Percentiles rank a stretch among this genome's conserved stretches.
These are phyloP conservation scores for Patella depressa DNA, from an alignment of 2,888 invertebrate species.

Conservation along the genomic window DNA sequence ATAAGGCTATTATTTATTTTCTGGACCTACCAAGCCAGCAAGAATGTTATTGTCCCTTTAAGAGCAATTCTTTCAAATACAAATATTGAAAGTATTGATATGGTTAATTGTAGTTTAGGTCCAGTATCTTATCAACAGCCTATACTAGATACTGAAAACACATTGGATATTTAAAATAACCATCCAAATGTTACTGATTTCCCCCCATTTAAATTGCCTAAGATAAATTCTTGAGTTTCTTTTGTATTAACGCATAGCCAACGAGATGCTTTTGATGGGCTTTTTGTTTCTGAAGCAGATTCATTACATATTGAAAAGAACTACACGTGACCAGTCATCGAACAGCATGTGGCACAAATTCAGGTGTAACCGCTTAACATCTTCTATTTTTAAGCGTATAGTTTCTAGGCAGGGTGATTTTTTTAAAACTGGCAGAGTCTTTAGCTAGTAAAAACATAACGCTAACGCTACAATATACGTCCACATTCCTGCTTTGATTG, in stretches of 20 bases:
- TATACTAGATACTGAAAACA: background rate
- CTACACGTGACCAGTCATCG: background rate
- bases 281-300: background rate
- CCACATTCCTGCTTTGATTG: no score
- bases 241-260: background rate
- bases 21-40: no score
- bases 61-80: background rate
- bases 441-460: background rate
- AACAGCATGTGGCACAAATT: slow-evolving; percentile 9
- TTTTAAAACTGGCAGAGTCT: no score
- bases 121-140: no score
- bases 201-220: background rate
- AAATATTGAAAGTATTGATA: background rate
- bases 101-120: background rate
- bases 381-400: slow-evolving; percentile 1
- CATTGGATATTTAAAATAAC: background rate
- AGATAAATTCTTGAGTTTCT: background rate
- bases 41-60: no score
- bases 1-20: no score
- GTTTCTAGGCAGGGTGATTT: background rate
- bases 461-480: no score
- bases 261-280: background rate
- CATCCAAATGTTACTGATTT: background rate
- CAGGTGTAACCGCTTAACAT: background rate
- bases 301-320: background rate